Evolutionary conservation across 2,797 vertebrate species (phyloP).

Genomic region (Bovichtus diacanthus): DNA sequence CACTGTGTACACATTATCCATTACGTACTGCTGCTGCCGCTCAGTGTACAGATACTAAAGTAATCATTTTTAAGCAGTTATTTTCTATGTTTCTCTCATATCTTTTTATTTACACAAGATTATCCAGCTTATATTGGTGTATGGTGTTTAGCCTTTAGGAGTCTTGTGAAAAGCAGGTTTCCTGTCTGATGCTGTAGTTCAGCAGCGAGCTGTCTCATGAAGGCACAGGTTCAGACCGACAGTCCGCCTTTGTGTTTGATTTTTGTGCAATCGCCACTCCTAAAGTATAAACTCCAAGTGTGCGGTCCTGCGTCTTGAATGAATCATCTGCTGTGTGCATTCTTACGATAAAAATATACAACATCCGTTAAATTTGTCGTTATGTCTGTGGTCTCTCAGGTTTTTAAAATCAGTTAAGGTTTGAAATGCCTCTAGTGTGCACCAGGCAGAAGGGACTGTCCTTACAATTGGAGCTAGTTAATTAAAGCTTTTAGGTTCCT

Average conservation of each 20-base stretch:
- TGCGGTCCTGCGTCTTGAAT: no score
- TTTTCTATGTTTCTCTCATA: slow-evolving; percentile 20
- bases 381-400: no score
- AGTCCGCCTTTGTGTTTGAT: no score
- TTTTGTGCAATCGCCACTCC: no score
- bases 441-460: no score
- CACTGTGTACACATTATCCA: not conserved
- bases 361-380: no score
- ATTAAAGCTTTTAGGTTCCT: not conserved
- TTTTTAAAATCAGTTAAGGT: no score
- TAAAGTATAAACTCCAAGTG: no score
- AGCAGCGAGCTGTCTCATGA: not conserved
- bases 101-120: slow-evolving; percentile 14
- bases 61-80: not conserved
- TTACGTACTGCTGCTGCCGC: not conserved
- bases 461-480: slow-evolving; percentile 6
- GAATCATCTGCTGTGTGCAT: no score
- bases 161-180: slow-evolving; percentile 10
- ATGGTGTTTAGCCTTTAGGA: slow-evolving; percentile 1
- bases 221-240: not conserved
- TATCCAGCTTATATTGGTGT: slow-evolving; percentile 17
- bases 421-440: no score
- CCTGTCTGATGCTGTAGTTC: slow-evolving; percentile 1
- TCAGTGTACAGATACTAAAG: not conserved
- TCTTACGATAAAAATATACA: no score